Conservation (phyloP, 1,140 invertebrate species). For the Gonatopus flavifemur region DNA sequence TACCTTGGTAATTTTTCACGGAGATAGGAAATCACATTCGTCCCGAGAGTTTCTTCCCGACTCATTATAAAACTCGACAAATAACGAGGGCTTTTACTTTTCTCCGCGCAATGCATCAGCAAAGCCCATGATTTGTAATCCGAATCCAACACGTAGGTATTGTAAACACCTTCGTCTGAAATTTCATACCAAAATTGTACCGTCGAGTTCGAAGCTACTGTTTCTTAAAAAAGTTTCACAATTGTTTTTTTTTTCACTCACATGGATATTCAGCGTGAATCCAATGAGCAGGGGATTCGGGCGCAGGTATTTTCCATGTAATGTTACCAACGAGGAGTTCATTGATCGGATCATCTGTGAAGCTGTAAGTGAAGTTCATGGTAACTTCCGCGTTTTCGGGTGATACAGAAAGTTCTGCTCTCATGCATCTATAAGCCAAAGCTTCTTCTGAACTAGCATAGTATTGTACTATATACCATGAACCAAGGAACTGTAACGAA, state of each 20-base stretch:
- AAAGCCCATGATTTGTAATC: conserved; percentile 80
- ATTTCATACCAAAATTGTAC: conserved; percentile 21
- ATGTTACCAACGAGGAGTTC: conserved; percentile 80
- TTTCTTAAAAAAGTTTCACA: not conserved
- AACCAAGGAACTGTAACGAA: conserved; percentile 68
- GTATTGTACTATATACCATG: conserved; percentile 83
- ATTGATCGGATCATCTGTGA: conserved; percentile 77
- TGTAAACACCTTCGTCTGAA: conserved; percentile 85
- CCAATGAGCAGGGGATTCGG: conserved; percentile 76
- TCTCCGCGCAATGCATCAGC: conserved; percentile 82
- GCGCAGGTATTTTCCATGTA: conserved; percentile 78
- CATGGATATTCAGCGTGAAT: conserved; percentile 80
- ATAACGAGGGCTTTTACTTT: conserved; percentile 75
- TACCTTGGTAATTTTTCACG: conserved; percentile 64
- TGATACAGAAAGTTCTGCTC: conserved; percentile 70
- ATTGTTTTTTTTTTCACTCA: conserved; percentile 51
- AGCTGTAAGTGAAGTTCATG: conserved; percentile 86
- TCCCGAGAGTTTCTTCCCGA: conserved; percentile 61
- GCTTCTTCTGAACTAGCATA: conserved; percentile 85
- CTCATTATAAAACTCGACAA: conserved; percentile 83
- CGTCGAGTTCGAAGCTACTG: not conserved
- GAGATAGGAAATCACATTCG: conserved; percentile 64
- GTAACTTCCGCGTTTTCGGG: conserved; percentile 62
- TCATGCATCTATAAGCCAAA: conserved; percentile 80
- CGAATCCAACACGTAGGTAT: conserved; percentile 82